Evolutionary conservation across 53 echinoderm and acorn worm species (phyloP).

Genomic region (Antedon mediterranea): DNA sequence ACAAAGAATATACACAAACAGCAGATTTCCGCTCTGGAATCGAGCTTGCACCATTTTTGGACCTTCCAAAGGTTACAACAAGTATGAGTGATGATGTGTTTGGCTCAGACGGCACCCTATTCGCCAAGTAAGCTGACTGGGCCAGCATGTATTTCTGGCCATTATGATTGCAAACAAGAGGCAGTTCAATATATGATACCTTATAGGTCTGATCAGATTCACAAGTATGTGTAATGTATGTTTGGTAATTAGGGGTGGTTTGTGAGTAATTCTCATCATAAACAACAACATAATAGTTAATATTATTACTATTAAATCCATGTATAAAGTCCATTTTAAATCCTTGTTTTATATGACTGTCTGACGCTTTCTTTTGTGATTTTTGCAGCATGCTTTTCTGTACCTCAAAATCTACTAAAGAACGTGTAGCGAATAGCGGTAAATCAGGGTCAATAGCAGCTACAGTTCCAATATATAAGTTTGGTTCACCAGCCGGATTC

Average conservation of each 20-base stretch:
- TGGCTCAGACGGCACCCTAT: not conserved
- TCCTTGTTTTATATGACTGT: not conserved
- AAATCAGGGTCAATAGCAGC: not conserved
- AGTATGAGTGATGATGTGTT: not conserved
- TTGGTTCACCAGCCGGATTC: not conserved
- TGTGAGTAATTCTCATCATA: not conserved
- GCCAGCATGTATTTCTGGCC: not conserved
- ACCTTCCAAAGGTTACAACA: not conserved
- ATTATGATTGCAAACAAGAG: not conserved
- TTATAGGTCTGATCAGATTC: not conserved
- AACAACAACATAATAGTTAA: not conserved
- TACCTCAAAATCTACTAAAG: not conserved
- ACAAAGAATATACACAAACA: not conserved
- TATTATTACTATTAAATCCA: not conserved
- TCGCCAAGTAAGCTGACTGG: not conserved
- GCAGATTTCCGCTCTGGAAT: not conserved
- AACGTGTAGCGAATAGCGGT: not conserved
- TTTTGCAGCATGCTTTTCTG: not conserved
- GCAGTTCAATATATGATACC: not conserved
- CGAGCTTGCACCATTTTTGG: not conserved
- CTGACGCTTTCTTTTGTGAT: not conserved
- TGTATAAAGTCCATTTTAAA: not conserved
- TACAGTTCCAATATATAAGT: not conserved
- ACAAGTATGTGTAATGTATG: not conserved
- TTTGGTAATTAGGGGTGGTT: not conserved